These are phyloP conservation scores for Benthosema pterotum DNA, from an alignment of 2,797 vertebrate genomes.

Conservation along the genomic window DNA sequence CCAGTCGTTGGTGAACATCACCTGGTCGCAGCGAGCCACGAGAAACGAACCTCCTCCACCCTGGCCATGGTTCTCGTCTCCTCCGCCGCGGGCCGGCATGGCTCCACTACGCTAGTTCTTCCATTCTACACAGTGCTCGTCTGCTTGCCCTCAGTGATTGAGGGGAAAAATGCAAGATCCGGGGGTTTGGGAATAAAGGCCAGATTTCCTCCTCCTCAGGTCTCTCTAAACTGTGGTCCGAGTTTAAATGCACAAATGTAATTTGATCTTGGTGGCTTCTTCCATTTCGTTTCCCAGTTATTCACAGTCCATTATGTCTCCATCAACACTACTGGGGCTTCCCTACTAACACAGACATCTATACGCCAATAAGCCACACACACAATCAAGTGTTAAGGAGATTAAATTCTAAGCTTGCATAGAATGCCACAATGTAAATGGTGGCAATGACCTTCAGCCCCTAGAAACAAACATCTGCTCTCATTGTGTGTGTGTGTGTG, in stretches of 20 bases:
- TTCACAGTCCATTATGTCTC: slow-evolving; percentile 6
- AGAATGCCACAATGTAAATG: slow-evolving; percentile 41
- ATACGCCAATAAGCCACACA: slow-evolving; percentile 14
- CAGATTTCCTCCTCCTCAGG: neutral
- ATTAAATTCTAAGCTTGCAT: slow-evolving; percentile 68
- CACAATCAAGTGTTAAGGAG: slow-evolving; percentile 47
- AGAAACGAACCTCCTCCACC: slow-evolving; percentile 60
- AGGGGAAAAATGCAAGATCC: neutral
- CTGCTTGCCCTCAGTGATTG: neutral
- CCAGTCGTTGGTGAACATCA: slow-evolving; percentile 80
- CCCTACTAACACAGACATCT: slow-evolving; percentile 22
- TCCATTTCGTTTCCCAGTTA: neutral
- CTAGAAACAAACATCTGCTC: slow-evolving; percentile 32
- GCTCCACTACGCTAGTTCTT: slow-evolving; percentile 1
- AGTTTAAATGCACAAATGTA: neutral
- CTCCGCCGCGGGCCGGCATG: slow-evolving; percentile 34
- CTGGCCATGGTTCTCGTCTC: slow-evolving; percentile 5
- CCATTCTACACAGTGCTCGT: slow-evolving; percentile 8
- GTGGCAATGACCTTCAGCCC: slow-evolving; percentile 61
- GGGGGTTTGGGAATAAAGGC: neutral
- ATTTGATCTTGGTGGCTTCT: neutral
- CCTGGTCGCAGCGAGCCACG: slow-evolving; percentile 76
- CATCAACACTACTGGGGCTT: slow-evolving; percentile 10
- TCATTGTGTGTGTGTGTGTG: neutral
- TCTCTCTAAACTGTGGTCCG: neutral